Conservation (phyloP, 1,140 invertebrate genomes). For the Zaprionus tsacasi region DNA sequence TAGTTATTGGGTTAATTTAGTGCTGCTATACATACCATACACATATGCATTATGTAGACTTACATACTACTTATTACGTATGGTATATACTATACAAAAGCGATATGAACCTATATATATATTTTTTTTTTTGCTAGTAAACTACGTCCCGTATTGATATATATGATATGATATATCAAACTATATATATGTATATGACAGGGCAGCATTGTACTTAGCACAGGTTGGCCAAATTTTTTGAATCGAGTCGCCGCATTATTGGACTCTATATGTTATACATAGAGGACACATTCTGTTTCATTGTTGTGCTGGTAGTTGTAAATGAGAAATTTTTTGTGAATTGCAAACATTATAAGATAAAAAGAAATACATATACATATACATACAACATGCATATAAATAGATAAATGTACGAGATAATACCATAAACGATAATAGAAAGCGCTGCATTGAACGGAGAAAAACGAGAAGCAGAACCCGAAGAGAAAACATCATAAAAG, state of each 20-base stretch:
- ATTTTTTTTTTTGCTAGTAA: conserved; percentile 53
- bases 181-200: conserved; percentile 18
- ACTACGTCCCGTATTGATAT: conserved; percentile 42
- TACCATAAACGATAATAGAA: conserved; percentile 6
- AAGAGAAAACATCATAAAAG: background rate
- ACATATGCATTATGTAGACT: conserved; percentile 41
- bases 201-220: conserved; percentile 56
- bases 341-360: conserved; percentile 38
- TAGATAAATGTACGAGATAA: conserved; percentile 24
- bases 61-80: conserved; percentile 35
- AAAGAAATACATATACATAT: conserved; percentile 15
- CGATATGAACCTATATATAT: conserved; percentile 31
- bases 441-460: background rate
- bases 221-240: conserved; percentile 70
- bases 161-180: conserved; percentile 22
- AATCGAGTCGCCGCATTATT: conserved; percentile 12
- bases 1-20: background rate
- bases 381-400: conserved; percentile 9
- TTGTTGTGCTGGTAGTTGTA: conserved; percentile 66
- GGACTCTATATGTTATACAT: conserved; percentile 19
- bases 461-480: background rate
- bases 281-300: conserved; percentile 47
- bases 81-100: conserved; percentile 40
- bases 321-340: conserved; percentile 60
- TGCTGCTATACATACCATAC: conserved; percentile 28